phyloP scores from a whole-genome alignment of 1,140 invertebrate species.

The Alviniconcha marisindica region DNA sequence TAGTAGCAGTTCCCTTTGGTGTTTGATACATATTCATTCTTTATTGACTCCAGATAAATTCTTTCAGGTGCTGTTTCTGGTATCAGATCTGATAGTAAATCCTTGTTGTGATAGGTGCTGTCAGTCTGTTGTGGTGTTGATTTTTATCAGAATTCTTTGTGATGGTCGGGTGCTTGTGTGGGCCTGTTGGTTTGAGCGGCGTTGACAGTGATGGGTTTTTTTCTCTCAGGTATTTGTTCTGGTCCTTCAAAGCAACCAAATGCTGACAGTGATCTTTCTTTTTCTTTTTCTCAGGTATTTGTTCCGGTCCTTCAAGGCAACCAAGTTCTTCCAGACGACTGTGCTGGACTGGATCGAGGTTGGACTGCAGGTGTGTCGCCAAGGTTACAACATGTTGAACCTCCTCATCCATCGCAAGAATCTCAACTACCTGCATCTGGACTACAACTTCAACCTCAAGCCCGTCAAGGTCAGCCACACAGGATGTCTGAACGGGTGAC shows the following conservation, averaged over 20 bases:
- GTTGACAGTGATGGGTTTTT: too few relatives aligned
- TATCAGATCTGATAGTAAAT: too few relatives aligned
- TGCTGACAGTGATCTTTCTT: background rate
- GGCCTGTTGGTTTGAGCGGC: too few relatives aligned
- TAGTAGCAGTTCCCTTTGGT: too few relatives aligned
- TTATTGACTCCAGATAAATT: too few relatives aligned
- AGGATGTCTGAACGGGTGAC: too few relatives aligned
- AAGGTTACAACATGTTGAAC: conserved; percentile 99
- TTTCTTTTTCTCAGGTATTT: conserved; percentile 81
- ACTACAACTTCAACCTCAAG: conserved; percentile 99
- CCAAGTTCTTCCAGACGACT: conserved; percentile 99
- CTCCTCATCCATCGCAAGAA: conserved; percentile 99
- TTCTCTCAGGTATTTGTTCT: background rate
- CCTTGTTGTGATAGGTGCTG: too few relatives aligned
- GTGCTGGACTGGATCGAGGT: conserved; percentile 99
- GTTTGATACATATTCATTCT: too few relatives aligned
- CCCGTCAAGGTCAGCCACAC: conserved; percentile 89
- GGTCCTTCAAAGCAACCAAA: background rate
- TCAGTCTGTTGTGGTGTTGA: too few relatives aligned
- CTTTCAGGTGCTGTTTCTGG: too few relatives aligned
- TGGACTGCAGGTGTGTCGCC: conserved; percentile 95
- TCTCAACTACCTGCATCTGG: conserved; percentile 99
- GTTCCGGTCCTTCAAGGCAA: conserved; percentile 99
- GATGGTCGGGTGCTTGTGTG: too few relatives aligned
- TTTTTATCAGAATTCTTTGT: too few relatives aligned